Evolutionary conservation across 2,888 invertebrate genomes (phyloP), one percentile per base, ranked within the genome.

Genomic region (Ochropacha duplaris): DNA sequence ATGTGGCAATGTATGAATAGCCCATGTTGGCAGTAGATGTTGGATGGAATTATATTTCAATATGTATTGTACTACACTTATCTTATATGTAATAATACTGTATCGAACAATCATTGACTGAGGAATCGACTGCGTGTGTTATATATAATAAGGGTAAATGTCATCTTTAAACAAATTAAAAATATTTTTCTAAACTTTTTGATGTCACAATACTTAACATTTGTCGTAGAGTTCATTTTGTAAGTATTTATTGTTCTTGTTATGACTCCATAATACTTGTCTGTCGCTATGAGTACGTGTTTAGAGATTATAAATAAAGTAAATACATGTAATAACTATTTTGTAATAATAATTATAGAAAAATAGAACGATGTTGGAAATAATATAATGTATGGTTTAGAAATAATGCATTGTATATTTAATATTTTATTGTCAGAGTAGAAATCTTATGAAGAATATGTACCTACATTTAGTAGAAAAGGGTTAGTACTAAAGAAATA

Each of bases 101-200:
- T 65, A 68, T 66, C 60, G 61, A 68, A 59, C 59, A 80, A 76
- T 67, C 68, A 79, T 77, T 87, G 92, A 91, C 91, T 92, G 91
- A 92, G 79, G 78, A 83, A 86, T 82, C 87, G 90, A 90, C 90
- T 90, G 90, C 76, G 76, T 79, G 87, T 84, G 83, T 83, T 87
- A 74, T 81, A 74, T 81, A 77, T 74, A 72, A 78, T 87, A 88
- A 88, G 87, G 86, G 84, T 88, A 86, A 44, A 81, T 71, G 85
- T 88, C 84, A 86, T 87, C 84, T 87, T 84, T 83, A 82, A 75
- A 74, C 78, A 80, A 84, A 76, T 84, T 79, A 83, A 73, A 85
- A 81, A 87, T 91, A 91, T 92, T 92, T 92, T 92, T 92, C 91
- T 92, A 92, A 88, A 90, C 89, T 87, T 92, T 92, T 91, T 90